phyloP scores from a whole-genome alignment of 1,140 invertebrate species.

The Nymphalis io region DNA sequence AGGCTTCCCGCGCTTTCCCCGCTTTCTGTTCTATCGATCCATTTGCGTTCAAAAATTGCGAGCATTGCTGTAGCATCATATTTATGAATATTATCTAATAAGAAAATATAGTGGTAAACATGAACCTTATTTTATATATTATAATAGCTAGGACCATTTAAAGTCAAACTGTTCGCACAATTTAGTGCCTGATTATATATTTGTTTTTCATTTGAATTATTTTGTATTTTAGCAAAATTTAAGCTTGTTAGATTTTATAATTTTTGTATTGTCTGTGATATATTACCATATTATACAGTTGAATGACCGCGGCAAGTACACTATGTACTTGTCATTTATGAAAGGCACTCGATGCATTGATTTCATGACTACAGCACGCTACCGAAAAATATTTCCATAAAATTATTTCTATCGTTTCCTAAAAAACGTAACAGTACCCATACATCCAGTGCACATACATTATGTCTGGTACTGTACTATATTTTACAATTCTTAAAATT shows the following conservation, averaged over 20 bases:
- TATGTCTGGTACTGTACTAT: no score
- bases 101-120: no score
- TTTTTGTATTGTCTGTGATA: neutral
- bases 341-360: neutral
- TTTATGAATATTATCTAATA: neutral
- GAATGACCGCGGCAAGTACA: constrained; percentile 29
- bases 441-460: no score
- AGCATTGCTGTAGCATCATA: neutral
- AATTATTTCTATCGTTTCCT: neutral
- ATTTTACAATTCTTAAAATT: no score
- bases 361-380: constrained; percentile 2
- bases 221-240: neutral
- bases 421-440: neutral
- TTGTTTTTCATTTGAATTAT: neutral
- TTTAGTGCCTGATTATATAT: no score
- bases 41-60: constrained; percentile 42
- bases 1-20: constrained; percentile 57
- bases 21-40: constrained; percentile 56
- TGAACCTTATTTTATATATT: no score
- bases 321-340: constrained; percentile 23
- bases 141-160: no score
- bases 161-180: no score
- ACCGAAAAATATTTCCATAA: neutral
- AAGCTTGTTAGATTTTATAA: neutral
- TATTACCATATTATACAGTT: constrained; percentile 14